Evolutionary conservation across 2,888 invertebrate species (phyloP), one percentile per base, ranked within the genome.

Genomic region (Mythimna pallens): DNA sequence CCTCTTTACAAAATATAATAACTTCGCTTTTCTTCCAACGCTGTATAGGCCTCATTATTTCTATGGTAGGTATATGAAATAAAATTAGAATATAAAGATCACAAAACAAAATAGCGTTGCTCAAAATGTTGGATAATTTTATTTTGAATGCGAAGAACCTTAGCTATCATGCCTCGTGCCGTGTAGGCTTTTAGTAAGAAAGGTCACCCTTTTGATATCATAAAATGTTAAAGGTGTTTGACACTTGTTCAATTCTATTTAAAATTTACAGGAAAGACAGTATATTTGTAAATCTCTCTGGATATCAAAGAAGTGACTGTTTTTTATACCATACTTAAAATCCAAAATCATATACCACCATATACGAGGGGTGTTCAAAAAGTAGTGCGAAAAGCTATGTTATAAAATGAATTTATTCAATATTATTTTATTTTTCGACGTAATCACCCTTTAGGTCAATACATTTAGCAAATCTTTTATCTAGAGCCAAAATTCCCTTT

Each of bases 81-180:
- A 75, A 64, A 78, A 80, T 80, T 78, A 57, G 17, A 80, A 68
- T 74, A 62, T 75, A 80, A 62, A 30, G 43, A 43, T 61, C 25
- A 47, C 30, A 40, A 57, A 67, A 68, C 9, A 55, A 80, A 67
- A 74, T 80, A 64, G 43, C 43, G 14, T 65, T 34, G n/a, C 59
- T 65, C 9, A 80, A 73, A 73, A 65, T 36, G 25, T 67, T 17
- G 34, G 30, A 47, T 54, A 57, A 65, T 62, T 34, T 72, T 36
- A 54, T 65, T 52, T 25, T 65, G 50, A 70, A 52, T 20, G 52
- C 17, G 36, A 30, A 43, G 22, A 30, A 47, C 5, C 43, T 40
- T 71, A 52, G 14, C 25, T 52, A 36, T n/a, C 59, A 61, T 34
- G 47, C 10, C 20, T 34, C 20, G 20, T 63, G 5, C 7, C 17